Evolutionary conservation across 2,113 vertebrate species (phyloP).

Genomic region (Anarhynchus alexandrinus): DNA sequence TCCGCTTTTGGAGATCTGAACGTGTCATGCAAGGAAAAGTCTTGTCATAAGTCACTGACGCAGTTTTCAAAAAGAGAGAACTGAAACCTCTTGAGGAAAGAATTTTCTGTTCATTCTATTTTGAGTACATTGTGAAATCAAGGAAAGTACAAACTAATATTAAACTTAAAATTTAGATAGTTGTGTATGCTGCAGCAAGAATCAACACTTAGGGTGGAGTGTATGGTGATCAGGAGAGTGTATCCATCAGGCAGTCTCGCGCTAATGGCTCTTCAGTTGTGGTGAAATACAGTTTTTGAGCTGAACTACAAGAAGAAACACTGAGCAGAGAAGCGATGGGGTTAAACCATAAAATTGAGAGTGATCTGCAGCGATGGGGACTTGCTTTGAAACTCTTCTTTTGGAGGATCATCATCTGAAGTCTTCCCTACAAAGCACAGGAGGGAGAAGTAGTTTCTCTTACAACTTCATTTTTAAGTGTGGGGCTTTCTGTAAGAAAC

Average conservation of each 20-base stretch:
- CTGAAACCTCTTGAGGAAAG: conserved; percentile 29
- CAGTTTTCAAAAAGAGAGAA: not conserved
- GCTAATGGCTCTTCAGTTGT: not conserved
- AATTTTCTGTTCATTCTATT: conserved; percentile 20
- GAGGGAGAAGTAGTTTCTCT: not conserved
- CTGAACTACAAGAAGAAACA: not conserved
- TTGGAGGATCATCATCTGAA: accelerated
- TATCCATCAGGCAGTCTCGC: no score
- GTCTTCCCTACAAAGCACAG: not conserved
- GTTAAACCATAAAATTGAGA: not conserved
- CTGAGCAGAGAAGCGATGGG: not conserved
- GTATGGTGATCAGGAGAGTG: accelerated
- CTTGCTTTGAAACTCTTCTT: not conserved
- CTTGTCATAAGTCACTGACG: accelerated
- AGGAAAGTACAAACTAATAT: not conserved
- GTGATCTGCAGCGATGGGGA: no score
- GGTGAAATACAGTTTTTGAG: not conserved
- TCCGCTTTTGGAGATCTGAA: not conserved
- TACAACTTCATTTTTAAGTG: not conserved
- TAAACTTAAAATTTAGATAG: not conserved
- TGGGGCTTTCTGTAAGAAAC: not conserved
- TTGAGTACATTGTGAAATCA: conserved; percentile 28
- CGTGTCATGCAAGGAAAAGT: accelerated
- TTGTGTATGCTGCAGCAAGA: not conserved
- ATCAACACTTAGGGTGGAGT: accelerated